Base-by-base conservation (phyloP, 2,113 vertebrate species). In the Gymnobelideus leadbeateri region DNA sequence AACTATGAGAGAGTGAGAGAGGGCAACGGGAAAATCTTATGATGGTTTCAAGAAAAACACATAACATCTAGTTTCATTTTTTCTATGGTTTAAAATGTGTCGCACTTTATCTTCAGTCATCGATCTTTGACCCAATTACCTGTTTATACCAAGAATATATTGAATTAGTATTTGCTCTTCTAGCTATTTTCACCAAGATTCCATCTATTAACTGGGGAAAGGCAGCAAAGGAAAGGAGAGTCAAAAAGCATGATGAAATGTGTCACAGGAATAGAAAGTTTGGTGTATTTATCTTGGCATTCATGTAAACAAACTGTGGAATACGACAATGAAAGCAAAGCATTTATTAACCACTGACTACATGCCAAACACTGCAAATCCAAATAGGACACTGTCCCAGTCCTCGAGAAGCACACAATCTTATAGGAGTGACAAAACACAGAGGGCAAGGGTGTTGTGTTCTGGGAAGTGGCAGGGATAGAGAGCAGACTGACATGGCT, bases 31-130 rank as follows among this genome's bases (percentile, higher is more conserved):
- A 95, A 95, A 89, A 92, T 11, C 92, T 94, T 14, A 92, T 37
- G 37, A 96, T 84, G 92, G 54, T 95, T 91, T 94, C 57, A 91
- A 92, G 95, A 89, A 77, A 95, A 94, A 92, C 37, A 91, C 1
- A 92, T 55, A 96, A 90, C 43, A 93, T 53, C 52, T 61, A 84
- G 51, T 91, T 91, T 77, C 57, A 47, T 61, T 93, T 93, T 37
- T 46, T 94, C 25, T 26, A 61, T 37, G 51, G 91, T 84, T 19
- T 84, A 43, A 43, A 43, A 92, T 92, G 95, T 77, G 91, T 46
- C 51, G 61, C 10, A 94, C 37, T 92, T 92, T 43, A 89, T 94
- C 77, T 91, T 93, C 53, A 92, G 16, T 28, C 43, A 92, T 92
- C 10, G 91, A 93, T 26, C 57, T 93, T 49, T 91, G 94, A 94